Base-by-base conservation (phyloP, 53 echinoderm and acorn worm species). In the Holothuria leucospilota region DNA sequence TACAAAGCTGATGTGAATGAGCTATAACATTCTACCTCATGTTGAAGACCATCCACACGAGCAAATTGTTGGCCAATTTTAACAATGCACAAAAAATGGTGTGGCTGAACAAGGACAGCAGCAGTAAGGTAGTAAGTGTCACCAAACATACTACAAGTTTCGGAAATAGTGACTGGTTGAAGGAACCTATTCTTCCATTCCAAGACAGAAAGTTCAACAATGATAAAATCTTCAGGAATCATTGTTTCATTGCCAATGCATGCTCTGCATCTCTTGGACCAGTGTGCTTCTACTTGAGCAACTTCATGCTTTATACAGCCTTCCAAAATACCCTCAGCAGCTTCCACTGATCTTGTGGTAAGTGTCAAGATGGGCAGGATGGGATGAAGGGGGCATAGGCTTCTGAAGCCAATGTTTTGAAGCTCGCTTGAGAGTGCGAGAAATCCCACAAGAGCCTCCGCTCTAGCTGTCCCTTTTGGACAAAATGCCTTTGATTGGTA, bases 51-150 rank as follows among this genome's bases (percentile, higher is more conserved):
- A 71, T 71, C 46, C 71, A 71, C 13, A 4, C 46, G 27, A 39
- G 41, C 71, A 71, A 71, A 71, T 23, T 71, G 12, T 18, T 39
- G 71, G 40, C 71, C 71, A 39, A 21, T 39, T 71, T 71, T 71
- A 5, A 71, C 71, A 40, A 71, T 29, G 23, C 39, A 71, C 15
- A 46, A 16, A 18, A 71, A 71, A 71, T 71, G 71, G 2, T 71
- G 71, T 4, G 71, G 71, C 18, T 39, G 71, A 71, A 71, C 71
- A 39, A 71, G 71, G 29, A 71, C 71, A 21, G 38, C 12, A 71
- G 71, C 46, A 46, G 41, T 39, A 28, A 71, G 5, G 3, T 0
- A 13, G 41, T 71, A 71, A 40, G 21, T 39, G 15, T 71, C 41
- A 11, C 71, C 38, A 39, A 71, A 71, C 71, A 71, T 71, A 71